Evolutionary conservation across 1,140 invertebrate genomes (phyloP).

Genomic region (Tenebrio molitor): DNA sequence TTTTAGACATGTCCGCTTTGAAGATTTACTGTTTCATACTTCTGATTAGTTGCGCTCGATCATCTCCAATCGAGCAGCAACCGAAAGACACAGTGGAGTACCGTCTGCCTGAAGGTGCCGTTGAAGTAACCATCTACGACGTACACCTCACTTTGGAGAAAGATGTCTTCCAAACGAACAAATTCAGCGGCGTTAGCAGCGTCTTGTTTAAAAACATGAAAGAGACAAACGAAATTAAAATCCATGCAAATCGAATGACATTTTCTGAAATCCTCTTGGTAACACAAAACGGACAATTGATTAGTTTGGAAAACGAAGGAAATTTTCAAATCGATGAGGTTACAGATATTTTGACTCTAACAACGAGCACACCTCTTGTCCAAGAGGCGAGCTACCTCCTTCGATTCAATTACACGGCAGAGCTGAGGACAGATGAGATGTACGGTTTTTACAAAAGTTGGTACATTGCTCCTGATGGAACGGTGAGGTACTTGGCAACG

Average conservation of each 20-base stretch:
- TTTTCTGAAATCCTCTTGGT: neutral
- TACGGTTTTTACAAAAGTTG: constrained; percentile 84
- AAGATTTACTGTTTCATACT: neutral
- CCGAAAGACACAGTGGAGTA: neutral
- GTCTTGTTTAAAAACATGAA: neutral
- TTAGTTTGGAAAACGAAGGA: neutral
- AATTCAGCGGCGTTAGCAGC: neutral
- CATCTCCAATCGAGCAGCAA: constrained; percentile 1
- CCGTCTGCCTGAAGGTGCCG: constrained; percentile 2
- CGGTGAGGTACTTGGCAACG: constrained; percentile 63
- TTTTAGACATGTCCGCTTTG: neutral
- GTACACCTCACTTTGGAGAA: neutral
- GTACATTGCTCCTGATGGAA: constrained; percentile 70
- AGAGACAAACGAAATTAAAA: neutral
- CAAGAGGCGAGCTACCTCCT: neutral
- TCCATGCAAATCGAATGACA: constrained; percentile 1
- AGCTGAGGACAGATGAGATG: constrained; percentile 66
- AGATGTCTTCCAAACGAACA: constrained; percentile 5
- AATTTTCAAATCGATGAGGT: neutral
- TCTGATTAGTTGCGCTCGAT: neutral
- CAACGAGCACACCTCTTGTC: neutral
- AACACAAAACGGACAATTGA: neutral
- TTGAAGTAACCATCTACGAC: neutral
- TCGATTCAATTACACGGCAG: neutral
- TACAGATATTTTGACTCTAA: constrained; percentile 19